These are phyloP conservation scores for Streblospio benedicti DNA, from an alignment of 1,140 invertebrate species.

Conservation along the genomic window DNA sequence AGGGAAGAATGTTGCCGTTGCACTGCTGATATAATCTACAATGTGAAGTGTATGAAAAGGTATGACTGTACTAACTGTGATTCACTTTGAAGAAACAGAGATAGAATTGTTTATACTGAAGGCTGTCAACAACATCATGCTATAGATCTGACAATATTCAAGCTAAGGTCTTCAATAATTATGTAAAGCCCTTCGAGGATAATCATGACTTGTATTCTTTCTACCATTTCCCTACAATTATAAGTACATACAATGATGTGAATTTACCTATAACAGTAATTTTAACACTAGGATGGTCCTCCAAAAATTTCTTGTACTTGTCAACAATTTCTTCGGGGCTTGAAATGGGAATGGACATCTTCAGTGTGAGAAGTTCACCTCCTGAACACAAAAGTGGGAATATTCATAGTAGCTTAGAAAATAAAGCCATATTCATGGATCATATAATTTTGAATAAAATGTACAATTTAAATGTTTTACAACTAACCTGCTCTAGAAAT, in stretches of 20 bases:
- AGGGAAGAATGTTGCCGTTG: constrained; percentile 25
- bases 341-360: constrained; percentile 24
- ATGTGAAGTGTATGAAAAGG: constrained; percentile 4
- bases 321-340: constrained; percentile 23
- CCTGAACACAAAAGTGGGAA: constrained; percentile 14
- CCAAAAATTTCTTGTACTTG: constrained; percentile 24
- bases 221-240: too few species aligned
- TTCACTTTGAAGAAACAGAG: too few species aligned
- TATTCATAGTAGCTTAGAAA: neutral
- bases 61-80: too few species aligned
- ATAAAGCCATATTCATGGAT: constrained; percentile 14
- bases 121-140: too few species aligned
- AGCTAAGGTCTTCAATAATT: too few species aligned
- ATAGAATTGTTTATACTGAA: too few species aligned
- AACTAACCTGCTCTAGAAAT: constrained; percentile 1
- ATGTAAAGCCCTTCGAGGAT: too few species aligned
- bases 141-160: too few species aligned
- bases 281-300: too few species aligned
- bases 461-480: neutral
- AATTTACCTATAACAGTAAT: too few species aligned
- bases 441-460: neutral
- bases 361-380: constrained; percentile 17
- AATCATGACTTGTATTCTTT: too few species aligned
- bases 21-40: constrained; percentile 30
- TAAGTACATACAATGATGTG: too few species aligned